Evolutionary conservation across 1,140 invertebrate genomes (phyloP).

Genomic region (Acyrthosiphon pisum): DNA sequence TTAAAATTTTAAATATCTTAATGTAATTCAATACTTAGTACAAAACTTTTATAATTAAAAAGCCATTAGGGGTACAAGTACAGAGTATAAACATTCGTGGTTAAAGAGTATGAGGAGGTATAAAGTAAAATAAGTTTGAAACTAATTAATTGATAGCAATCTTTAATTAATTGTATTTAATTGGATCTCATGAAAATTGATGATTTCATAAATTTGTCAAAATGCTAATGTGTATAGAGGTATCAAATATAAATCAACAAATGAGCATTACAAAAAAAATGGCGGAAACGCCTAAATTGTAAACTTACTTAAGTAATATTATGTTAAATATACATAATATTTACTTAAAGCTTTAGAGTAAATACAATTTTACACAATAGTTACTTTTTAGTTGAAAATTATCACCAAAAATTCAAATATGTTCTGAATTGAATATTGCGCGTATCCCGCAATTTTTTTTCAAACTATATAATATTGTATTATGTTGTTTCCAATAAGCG

Average conservation of each 20-base stretch:
- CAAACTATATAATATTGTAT: not conserved
- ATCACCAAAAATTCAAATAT: not conserved
- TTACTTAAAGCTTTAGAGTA: not conserved
- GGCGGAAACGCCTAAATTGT: not conserved
- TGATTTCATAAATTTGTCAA: not conserved
- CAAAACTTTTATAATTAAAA: not conserved
- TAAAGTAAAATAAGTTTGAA: not conserved
- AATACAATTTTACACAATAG: not conserved
- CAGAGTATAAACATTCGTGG: not conserved
- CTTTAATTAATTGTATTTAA: slow-evolving; percentile 6
- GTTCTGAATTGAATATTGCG: not conserved
- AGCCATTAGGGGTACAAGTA: not conserved
- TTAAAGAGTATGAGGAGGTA: not conserved
- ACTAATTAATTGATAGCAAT: not conserved
- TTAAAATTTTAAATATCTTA: not conserved
- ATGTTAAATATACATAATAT: too few species aligned
- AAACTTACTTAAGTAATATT: too few species aligned
- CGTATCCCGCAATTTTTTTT: not conserved
- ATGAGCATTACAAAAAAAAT: not conserved
- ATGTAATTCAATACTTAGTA: not conserved
- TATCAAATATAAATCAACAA: not conserved
- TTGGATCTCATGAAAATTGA: not conserved
- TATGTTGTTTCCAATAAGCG: not conserved
- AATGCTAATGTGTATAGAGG: not conserved
- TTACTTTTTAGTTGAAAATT: not conserved